Evolutionary conservation across 2,797 vertebrate genomes (phyloP).

Genomic region (Parotocinclus haroldoi): DNA sequence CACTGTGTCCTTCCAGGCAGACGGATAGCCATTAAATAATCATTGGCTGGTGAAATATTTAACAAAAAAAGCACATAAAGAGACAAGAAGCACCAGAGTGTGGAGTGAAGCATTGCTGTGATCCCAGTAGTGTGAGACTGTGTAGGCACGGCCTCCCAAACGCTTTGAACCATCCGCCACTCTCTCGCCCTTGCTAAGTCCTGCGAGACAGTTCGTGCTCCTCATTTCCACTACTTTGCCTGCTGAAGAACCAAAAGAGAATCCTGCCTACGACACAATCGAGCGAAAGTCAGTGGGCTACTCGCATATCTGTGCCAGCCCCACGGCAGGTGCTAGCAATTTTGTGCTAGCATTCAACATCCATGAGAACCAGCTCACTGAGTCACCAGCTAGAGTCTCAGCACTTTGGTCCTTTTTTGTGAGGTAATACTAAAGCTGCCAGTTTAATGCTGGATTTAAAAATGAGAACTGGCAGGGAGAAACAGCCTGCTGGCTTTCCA

Average conservation of each 20-base stretch:
- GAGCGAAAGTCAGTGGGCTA: not conserved
- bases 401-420: constrained; percentile 11
- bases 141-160: constrained; percentile 22
- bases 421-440: constrained; percentile 18
- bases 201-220: constrained; percentile 27
- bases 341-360: not conserved
- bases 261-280: not conserved
- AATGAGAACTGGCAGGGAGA: constrained; percentile 32
- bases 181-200: constrained; percentile 24
- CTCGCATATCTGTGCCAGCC: not conserved
- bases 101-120: constrained; percentile 58
- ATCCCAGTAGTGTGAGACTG: constrained; percentile 31
- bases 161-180: constrained; percentile 14
- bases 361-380: not conserved
- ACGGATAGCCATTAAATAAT: constrained; percentile 70
- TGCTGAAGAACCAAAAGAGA: not conserved
- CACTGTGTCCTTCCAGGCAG: constrained; percentile 50
- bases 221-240: constrained; percentile 9
- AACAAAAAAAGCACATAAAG: constrained; percentile 64
- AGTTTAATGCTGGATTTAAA: constrained; percentile 40
- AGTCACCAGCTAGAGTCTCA: not conserved
- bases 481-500: constrained; percentile 36
- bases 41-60: constrained; percentile 73
- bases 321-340: not conserved
- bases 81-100: constrained; percentile 54